Evolutionary conservation across 2,888 invertebrate species (phyloP).

Genomic region (Leptura quadrifasciata): DNA sequence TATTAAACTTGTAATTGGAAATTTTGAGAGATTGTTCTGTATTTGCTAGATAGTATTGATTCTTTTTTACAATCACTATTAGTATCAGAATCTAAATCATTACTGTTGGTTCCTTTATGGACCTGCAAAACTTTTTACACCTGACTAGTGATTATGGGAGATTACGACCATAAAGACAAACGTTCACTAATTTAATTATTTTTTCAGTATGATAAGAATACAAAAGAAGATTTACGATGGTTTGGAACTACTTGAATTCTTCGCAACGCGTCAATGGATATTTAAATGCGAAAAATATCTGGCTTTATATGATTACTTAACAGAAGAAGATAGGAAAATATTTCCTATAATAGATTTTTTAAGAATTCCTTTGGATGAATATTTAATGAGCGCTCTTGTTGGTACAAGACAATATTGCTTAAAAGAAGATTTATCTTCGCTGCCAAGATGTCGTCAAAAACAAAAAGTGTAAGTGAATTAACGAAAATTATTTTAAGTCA

Average conservation of each 20-base stretch:
- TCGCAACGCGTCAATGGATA: slow-evolving; percentile 91
- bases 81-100: too few relatives aligned
- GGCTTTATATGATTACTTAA: slow-evolving; percentile 76
- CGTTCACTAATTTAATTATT: too few relatives aligned
- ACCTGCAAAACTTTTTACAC: too few relatives aligned
- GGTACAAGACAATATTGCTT: slow-evolving; percentile 91
- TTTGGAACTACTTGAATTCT: slow-evolving; percentile 89
- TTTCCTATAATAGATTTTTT: slow-evolving; percentile 72
- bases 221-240: slow-evolving; percentile 86
- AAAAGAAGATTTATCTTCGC: slow-evolving; percentile 87
- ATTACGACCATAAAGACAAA: too few relatives aligned
- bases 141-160: too few relatives aligned
- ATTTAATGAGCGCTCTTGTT: slow-evolving; percentile 85
- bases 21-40: too few relatives aligned
- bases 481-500: neutral
- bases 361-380: slow-evolving; percentile 74
- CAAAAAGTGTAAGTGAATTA: slow-evolving; percentile 82
- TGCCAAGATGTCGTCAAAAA: slow-evolving; percentile 85
- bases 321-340: slow-evolving; percentile 76
- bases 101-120: too few relatives aligned
- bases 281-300: slow-evolving; percentile 85
- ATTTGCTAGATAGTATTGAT: too few relatives aligned
- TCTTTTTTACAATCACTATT: too few relatives aligned
- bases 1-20: too few relatives aligned
- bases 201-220: slow-evolving; percentile 85